phyloP scores from a whole-genome alignment of 2,797 vertebrate genomes.

The Schizopygopsis malacanthus region DNA sequence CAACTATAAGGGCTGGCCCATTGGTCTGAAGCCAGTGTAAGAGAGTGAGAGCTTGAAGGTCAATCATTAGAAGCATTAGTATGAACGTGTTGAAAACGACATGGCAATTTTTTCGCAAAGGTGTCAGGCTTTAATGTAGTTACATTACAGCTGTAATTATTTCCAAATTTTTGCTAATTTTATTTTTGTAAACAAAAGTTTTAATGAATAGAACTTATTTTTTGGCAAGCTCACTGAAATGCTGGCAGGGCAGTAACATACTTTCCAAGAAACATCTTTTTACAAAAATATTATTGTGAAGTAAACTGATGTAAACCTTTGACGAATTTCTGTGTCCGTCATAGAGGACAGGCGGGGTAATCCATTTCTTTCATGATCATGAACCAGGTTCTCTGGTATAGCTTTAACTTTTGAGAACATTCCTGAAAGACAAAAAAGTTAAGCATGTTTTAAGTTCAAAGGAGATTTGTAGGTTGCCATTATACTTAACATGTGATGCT shows the following conservation, averaged over 20 bases:
- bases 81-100: background rate
- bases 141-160: background rate
- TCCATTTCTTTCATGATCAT: constrained; percentile 95
- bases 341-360: constrained; percentile 93
- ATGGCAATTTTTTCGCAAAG: background rate
- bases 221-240: background rate
- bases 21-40: too few relatives aligned
- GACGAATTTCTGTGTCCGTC: constrained; percentile 82
- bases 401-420: constrained; percentile 89
- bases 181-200: background rate
- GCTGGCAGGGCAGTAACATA: background rate
- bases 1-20: too few relatives aligned
- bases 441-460: background rate
- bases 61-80: background rate
- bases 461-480: background rate
- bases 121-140: background rate
- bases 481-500: background rate
- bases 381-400: constrained; percentile 95
- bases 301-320: constrained; percentile 79
- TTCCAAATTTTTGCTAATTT: background rate
- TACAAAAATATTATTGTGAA: background rate
- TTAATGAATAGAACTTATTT: background rate
- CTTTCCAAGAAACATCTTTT: background rate
- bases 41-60: too few relatives aligned
- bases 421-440: constrained; percentile 74